Conservation (phyloP, 2,113 vertebrate species). For the Ursus arctos region DNA sequence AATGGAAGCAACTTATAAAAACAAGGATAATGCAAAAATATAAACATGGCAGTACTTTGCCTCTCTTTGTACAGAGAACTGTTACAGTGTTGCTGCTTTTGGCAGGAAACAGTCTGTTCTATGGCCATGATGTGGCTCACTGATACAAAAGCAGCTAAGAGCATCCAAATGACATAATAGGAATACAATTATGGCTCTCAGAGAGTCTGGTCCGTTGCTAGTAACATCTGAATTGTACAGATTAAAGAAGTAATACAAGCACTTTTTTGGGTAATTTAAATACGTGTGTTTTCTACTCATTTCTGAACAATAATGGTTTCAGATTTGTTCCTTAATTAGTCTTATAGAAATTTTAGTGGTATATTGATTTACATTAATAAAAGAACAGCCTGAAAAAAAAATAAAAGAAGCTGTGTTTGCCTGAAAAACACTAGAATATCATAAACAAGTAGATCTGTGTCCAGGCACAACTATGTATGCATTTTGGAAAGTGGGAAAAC, state of each 20-base stretch:
- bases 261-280: conserved; percentile 59
- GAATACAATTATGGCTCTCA: conserved; percentile 63
- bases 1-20: conserved; percentile 8
- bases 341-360: conserved; percentile 24
- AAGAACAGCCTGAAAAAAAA: background rate
- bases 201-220: background rate
- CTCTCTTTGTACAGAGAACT: background rate
- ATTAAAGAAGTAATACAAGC: conserved; percentile 52
- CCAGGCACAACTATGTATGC: background rate
- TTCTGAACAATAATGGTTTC: conserved; percentile 38
- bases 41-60: background rate
- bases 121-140: background rate
- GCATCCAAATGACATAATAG: conserved; percentile 68
- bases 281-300: conserved; percentile 34
- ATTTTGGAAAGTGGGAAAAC: background rate
- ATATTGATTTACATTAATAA: background rate
- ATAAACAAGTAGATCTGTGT: background rate
- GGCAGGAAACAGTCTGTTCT: conserved; percentile 51
- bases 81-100: background rate
- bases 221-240: conserved; percentile 29
- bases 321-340: conserved; percentile 30
- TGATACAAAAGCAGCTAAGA: conserved; percentile 53
- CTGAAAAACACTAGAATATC: background rate
- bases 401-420: background rate
- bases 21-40: conserved; percentile 25